Evolutionary conservation across 2,113 vertebrate genomes (phyloP), one percentile per base, ranked within the genome.

Genomic region (Craseonycteris thonglongyai): DNA sequence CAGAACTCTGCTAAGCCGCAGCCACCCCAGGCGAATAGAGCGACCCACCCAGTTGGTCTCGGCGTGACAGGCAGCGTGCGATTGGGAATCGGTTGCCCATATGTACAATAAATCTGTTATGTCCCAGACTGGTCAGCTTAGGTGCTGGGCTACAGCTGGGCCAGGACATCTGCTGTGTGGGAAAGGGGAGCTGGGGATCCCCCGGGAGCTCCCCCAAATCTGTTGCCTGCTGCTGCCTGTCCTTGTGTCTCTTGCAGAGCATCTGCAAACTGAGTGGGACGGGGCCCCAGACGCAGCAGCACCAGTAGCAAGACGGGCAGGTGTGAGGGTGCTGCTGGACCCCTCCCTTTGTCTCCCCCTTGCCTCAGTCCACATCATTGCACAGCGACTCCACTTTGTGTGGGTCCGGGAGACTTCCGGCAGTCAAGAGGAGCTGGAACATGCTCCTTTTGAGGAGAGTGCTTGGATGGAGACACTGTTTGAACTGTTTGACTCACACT

Each of bases 111-210:
- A 68, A n/a, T 11, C 68, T 59, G 24, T 30, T 14, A 2, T 63
- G 69, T 82, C 49, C 51, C 61, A 40, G 45, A 33, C 47, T 6
- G 68, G 26, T 13, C 45, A 22, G 8, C 30, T 6, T 51, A 2
- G 40, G 33, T 68, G 18, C 0, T 15, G 21, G n/a, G 95, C 95
- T 97, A 74, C 96, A 96, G 87, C 92, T 97, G 16, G 16, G 81
- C 95, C 79, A 71, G 26, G 95, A 79, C 97, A 90, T 96, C 96
- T 98, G 97, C 90, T 84, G 86, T 93, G 11, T 63, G 59, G 51
- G 54, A 42, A 16, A 28, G 35, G 72, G 19, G 81, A 56, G 59
- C 42, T 75, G 49, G 85, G 72, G 42, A 47, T 86, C 79, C 72
- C 71, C 80, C 33, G 84, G 38, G 90, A 96, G 61, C 74, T 95